Base-by-base conservation (phyloP, 92 coral and sea anemone genomes). In the Siderastrea radians region DNA sequence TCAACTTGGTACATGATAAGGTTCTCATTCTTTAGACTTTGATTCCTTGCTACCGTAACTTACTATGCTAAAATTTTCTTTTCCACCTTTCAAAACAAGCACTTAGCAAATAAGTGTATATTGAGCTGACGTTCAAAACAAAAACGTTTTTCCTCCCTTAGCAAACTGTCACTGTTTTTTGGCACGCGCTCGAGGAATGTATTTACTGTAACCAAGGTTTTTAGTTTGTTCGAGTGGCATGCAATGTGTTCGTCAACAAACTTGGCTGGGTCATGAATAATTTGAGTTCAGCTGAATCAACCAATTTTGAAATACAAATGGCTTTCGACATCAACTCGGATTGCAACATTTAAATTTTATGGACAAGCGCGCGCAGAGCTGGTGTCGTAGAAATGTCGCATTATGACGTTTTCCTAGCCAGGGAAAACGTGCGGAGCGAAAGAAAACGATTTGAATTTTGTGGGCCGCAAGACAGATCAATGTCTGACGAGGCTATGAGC, bases 201-300 rank as follows among this genome's bases (percentile, higher is more conserved):
- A 84, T 26, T 26, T 62, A 84, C 73, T 62, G 87, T 84, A 72
- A 51, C 87, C 80, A 73, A 60, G 87, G 87, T 59, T 84, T 74
- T 74, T 43, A 49, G 62, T 72, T 46, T 15, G 73, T 64, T 84
- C 80, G 63, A 73, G 80, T 59, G 87, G 87, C 50, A 84, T 84
- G 87, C 61, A 48, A 44, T 62, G 71, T 63, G 80, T 63, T 84
- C 61, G 87, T 84, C 87, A 84, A 74, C 80, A 84, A 84, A 84
- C 79, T 6, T 7, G 11, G 44, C 55, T 26, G 51, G 6, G 11
- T 61, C 64, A 61, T 84, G 87, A 84, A 84, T 84, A 84, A 84
- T 62, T 84, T 74, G 69, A 73, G 51, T 58, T 73, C 81, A 49
- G 38, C 53, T 84, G 64, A 73, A 49, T 61, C 69, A 82, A 71